Percentiles rank a stretch among this genome's conserved stretches.
These are phyloP conservation scores for Himalopsyche anomala DNA, from an alignment of 2,888 invertebrate genomes.

Conservation along the genomic window DNA sequence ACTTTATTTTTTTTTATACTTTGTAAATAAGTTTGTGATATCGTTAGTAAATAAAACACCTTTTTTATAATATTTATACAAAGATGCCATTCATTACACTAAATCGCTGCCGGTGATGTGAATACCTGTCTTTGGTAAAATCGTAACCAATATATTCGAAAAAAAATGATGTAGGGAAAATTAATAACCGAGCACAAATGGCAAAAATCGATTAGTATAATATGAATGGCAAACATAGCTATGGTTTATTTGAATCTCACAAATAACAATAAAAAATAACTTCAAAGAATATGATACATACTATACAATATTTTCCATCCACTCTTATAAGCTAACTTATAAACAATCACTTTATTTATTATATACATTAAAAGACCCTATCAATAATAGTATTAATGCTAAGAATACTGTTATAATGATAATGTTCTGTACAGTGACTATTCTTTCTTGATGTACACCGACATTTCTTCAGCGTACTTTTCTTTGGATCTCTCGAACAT, in stretches of 20 bases:
- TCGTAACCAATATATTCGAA: too few species aligned
- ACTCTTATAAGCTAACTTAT: neutral
- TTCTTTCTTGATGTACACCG: slow-evolving; percentile 78
- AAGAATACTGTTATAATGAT: slow-evolving; percentile 46
- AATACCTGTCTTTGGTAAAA: too few species aligned
- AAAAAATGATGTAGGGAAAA: too few species aligned
- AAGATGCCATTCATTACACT: too few species aligned
- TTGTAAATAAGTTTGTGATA: too few species aligned
- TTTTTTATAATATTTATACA: too few species aligned
- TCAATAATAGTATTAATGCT: neutral
- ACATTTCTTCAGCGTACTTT: slow-evolving; percentile 86
- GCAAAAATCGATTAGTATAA: too few species aligned
- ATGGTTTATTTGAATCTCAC: neutral
- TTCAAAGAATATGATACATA: neutral
- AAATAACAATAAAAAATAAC: neutral
- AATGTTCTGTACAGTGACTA: slow-evolving; percentile 38
- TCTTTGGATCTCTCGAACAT: slow-evolving; percentile 85
- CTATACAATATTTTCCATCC: neutral
- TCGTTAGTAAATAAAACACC: too few species aligned
- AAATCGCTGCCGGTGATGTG: too few species aligned
- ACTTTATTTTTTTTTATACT: too few species aligned
- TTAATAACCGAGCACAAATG: too few species aligned
- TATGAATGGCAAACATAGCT: too few species aligned
- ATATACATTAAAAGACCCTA: neutral
- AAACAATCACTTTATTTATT: neutral